Base-by-base conservation (phyloP, 2,888 invertebrate species). In the Caenorhabditis sp. region DNA sequence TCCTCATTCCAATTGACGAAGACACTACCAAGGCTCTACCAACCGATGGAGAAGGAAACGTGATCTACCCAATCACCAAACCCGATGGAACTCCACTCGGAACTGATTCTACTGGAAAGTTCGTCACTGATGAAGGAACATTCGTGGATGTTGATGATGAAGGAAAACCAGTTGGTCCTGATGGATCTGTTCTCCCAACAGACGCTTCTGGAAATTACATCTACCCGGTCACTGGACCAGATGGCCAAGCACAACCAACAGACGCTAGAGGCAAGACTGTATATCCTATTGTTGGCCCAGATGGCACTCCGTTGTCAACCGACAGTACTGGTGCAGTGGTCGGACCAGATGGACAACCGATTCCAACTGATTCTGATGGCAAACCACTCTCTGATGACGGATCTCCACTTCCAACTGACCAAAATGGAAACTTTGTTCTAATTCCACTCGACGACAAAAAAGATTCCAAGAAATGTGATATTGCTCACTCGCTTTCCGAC, bases 291-390 rank as follows among this genome's bases (percentile, higher is more conserved):
- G 51, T n/a, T 47, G 73, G 63, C 49, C 72, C 58, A 19, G 72
- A 74, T 22, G 74, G 74, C 12, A 58, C 56, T 16, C 69, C 68
- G 54, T 61, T 85, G 1, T 72, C 82, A 10, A 82, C 82, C 16
- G 70, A 74, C 35, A 59, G 22, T 16, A 31, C 47, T n/a, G 77
- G 76, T 28, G 72, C 56, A 24, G 38, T 70, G 12, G 69, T 80
- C 22, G 80, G 70, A 10, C 69, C 82, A n/a, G 86, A 87, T 26
- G 80, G 80, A 16, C 47, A 64, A 28, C 83, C 82, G 31, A 61
- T 85, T 22, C 80, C 85, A 22, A 85, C 85, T 14, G 85, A 85
- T 56, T 12, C 66, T 41, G 81, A 38, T 41, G 77, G 77, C 14
- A 84, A 51, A 26, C 75, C 75, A 35, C 31, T 75, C 5, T 31